A percentile compares a stretch with the other conserved stretches of the same genome.
Conservation (phyloP, 2,113 vertebrate genomes). For the Elachura formosa region DNA sequence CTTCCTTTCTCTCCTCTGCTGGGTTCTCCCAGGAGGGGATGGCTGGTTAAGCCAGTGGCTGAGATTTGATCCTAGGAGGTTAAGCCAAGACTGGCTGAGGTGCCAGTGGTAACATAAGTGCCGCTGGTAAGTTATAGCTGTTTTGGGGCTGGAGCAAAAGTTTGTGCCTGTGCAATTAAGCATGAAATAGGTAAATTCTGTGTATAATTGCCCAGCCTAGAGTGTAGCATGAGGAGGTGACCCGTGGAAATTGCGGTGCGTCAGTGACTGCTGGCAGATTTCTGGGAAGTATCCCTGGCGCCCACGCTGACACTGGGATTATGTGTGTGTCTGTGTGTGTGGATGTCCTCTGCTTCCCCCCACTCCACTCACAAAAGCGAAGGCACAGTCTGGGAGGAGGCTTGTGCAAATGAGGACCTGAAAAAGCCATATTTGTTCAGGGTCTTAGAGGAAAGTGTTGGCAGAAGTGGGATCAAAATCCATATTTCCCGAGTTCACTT, state of each 20-base stretch:
- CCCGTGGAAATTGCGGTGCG: neutral
- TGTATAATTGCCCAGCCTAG: conserved; percentile 13
- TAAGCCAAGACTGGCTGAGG: neutral
- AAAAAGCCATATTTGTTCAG: neutral
- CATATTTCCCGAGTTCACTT: accelerated
- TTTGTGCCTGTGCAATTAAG: conserved; percentile 45
- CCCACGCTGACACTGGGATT: accelerated
- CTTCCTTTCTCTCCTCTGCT: neutral
- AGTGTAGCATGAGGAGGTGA: neutral
- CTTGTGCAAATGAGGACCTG: neutral
- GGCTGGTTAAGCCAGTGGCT: neutral
- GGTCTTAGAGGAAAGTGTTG: neutral
- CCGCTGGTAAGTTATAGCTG: neutral
- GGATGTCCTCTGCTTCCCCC: neutral
- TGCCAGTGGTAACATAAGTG: neutral
- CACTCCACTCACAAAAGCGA: neutral
- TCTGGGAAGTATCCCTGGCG: neutral
- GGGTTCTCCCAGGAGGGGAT: neutral
- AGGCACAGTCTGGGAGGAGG: neutral
- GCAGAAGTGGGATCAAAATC: neutral
- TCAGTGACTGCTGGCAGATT: neutral
- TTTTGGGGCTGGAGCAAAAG: neutral
- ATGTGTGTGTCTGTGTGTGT: neutral
- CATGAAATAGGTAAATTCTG: conserved; percentile 57
- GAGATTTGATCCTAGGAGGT: neutral